Evolutionary conservation across 2,113 vertebrate species (phyloP).

Genomic region (Peucedramus taeniatus): DNA sequence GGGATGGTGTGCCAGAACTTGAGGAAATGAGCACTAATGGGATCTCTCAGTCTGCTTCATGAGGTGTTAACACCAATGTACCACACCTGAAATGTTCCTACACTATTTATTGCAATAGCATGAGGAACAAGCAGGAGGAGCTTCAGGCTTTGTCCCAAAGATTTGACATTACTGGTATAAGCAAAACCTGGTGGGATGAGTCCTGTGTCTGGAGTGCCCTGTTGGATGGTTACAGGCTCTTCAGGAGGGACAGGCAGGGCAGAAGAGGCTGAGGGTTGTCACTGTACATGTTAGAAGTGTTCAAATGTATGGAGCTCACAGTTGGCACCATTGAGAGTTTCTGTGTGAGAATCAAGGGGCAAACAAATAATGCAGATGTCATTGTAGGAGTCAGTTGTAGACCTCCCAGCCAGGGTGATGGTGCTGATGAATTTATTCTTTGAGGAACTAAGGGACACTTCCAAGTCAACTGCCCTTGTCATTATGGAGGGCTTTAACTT

Average conservation of each 20-base stretch:
- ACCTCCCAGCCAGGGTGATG: not conserved
- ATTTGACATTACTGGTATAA: not conserved
- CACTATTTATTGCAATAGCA: not conserved
- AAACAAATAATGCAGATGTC: not conserved
- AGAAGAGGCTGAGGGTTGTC: not conserved
- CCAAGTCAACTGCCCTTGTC: not conserved
- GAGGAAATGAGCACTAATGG: not conserved
- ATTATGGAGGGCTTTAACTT: not conserved
- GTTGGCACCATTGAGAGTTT: not conserved
- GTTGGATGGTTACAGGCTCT: not conserved
- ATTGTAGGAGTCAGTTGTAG: not conserved
- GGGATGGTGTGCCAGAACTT: not conserved
- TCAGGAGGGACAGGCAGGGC: too few species aligned
- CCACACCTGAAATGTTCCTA: not conserved
- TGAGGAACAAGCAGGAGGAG: not conserved
- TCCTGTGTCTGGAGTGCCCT: not conserved
- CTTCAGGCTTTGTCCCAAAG: not conserved
- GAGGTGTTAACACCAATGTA: not conserved
- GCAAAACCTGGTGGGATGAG: accelerated
- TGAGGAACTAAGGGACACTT: not conserved
- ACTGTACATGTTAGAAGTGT: accelerated
- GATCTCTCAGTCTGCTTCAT: not conserved
- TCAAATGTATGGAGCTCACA: not conserved
- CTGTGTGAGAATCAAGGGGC: not conserved
- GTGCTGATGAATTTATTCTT: not conserved